Evolutionary conservation across 2,113 vertebrate genomes (phyloP).

Genomic region (Smithornis capensis): DNA sequence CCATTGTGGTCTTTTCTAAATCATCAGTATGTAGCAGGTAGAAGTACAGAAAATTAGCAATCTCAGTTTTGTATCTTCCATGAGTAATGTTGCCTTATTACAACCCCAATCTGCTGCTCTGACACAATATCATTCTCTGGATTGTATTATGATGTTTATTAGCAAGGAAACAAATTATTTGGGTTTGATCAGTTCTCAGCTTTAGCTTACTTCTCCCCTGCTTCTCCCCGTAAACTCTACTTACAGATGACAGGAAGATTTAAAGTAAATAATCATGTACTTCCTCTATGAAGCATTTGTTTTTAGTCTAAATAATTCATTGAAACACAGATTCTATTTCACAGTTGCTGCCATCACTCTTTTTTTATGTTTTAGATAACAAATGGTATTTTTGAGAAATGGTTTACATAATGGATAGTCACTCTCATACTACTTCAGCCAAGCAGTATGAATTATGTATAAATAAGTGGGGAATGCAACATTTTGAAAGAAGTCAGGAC

Average conservation of each 20-base stretch:
- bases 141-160: not conserved
- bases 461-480: not conserved
- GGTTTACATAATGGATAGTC: not conserved
- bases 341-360: not conserved
- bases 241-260: not conserved
- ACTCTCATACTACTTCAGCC: not conserved
- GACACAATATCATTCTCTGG: not conserved
- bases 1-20: not conserved
- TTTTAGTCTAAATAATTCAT: constrained; percentile 12
- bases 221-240: not conserved
- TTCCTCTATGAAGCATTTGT: not conserved
- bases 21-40: not conserved
- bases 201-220: not conserved
- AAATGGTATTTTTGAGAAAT: not conserved
- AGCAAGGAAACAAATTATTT: not conserved
- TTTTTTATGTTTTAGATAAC: not conserved
- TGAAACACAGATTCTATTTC: not conserved
- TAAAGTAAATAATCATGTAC: not conserved
- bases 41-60: not conserved
- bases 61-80: not conserved
- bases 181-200: not conserved
- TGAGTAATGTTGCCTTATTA: not conserved
- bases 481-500: not conserved
- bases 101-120: not conserved
- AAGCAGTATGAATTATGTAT: not conserved